Evolutionary conservation across 1,140 invertebrate genomes (phyloP).

Genomic region (Trichoplusia ni): DNA sequence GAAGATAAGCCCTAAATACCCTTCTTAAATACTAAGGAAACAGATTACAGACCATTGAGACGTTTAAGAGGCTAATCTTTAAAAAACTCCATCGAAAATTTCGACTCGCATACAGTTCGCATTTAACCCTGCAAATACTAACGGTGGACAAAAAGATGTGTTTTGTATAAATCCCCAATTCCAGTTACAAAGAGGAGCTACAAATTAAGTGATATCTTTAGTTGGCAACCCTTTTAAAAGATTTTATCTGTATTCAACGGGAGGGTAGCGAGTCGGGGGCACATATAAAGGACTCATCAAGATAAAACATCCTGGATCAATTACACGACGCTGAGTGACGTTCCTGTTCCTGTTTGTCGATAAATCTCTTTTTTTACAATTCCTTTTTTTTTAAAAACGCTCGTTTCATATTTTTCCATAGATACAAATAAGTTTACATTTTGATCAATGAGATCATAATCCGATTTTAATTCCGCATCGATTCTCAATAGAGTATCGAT

Average conservation of each 20-base stretch:
- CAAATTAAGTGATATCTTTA: slow-evolving; percentile 81
- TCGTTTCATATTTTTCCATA: slow-evolving; percentile 15
- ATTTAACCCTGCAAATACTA: slow-evolving; percentile 53
- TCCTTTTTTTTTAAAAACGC: slow-evolving; percentile 14
- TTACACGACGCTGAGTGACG: slow-evolving; percentile 76
- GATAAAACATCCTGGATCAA: slow-evolving; percentile 80
- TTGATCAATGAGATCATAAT: slow-evolving; percentile 34
- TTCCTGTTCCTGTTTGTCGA: slow-evolving; percentile 72
- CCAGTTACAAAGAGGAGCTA: slow-evolving; percentile 76
- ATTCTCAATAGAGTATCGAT: slow-evolving; percentile 29
- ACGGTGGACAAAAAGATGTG: slow-evolving; percentile 55
- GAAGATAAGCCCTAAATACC: slow-evolving; percentile 66
- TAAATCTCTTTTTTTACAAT: slow-evolving; percentile 49
- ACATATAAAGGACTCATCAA: slow-evolving; percentile 78
- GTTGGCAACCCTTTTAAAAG: slow-evolving; percentile 79
- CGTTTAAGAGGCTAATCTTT: slow-evolving; percentile 58
- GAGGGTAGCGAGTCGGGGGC: slow-evolving; percentile 76
- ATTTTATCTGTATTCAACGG: slow-evolving; percentile 73
- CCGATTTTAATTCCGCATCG: slow-evolving; percentile 43
- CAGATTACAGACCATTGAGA: slow-evolving; percentile 62
- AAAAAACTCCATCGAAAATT: slow-evolving; percentile 62
- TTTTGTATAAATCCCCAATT: slow-evolving; percentile 67
- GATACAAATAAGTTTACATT: slow-evolving; percentile 14
- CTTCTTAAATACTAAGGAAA: slow-evolving; percentile 59
- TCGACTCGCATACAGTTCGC: slow-evolving; percentile 36